These are phyloP conservation scores for Lanius collurio DNA, from an alignment of 2,113 vertebrate species.

Conservation along the genomic window DNA sequence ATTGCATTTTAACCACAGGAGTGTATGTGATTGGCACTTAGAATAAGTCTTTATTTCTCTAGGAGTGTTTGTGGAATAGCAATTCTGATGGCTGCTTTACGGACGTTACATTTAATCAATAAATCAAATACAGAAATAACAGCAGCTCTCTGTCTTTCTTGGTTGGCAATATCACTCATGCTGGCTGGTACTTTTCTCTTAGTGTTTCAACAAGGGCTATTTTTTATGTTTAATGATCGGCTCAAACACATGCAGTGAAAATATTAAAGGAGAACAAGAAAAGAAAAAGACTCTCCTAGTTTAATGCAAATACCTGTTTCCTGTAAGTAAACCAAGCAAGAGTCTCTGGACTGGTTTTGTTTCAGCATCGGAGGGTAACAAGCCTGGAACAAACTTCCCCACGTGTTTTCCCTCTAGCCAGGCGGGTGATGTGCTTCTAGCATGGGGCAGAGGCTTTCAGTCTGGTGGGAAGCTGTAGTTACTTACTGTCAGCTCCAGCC, in stretches of 20 bases:
- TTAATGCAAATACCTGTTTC: background rate
- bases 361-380: background rate
- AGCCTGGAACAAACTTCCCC: background rate
- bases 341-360: background rate
- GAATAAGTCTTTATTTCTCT: slow-evolving; percentile 23
- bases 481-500: background rate
- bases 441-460: background rate
- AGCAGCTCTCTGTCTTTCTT: background rate
- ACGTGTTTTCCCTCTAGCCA: background rate
- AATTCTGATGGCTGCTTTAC: background rate
- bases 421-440: fast-evolving
- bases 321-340: background rate
- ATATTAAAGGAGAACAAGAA: background rate
- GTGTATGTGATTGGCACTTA: slow-evolving; percentile 10
- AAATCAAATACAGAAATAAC: slow-evolving; percentile 41
- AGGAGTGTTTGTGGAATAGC: background rate
- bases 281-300: background rate
- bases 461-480: background rate
- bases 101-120: slow-evolving; percentile 40
- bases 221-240: background rate
- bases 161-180: background rate
- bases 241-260: background rate
- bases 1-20: slow-evolving; percentile 41
- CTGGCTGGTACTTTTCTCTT: background rate
- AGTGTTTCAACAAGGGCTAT: background rate